These are phyloP conservation scores for Tylochromis polylepis DNA, from an alignment of 2,113 vertebrate genomes.

Conservation along the genomic window DNA sequence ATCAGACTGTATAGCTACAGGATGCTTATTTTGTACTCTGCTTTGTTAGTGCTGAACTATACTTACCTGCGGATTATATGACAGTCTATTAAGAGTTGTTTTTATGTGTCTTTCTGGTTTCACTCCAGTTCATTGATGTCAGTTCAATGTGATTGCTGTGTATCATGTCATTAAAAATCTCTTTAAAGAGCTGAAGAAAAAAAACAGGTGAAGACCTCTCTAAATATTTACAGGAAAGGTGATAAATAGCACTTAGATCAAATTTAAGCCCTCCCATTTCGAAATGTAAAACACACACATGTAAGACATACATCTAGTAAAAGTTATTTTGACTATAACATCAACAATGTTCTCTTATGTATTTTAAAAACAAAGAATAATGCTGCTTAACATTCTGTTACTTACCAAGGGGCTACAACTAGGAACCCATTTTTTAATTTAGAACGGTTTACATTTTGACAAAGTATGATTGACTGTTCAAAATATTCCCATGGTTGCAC, in stretches of 20 bases:
- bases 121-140: not conserved
- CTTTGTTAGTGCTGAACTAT: not conserved
- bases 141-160: not conserved
- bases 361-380: not conserved
- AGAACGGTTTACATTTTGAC: not conserved
- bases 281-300: not conserved
- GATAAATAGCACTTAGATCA: not conserved
- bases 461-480: not conserved
- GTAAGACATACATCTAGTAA: not conserved
- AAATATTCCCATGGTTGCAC: not conserved
- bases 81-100: not conserved
- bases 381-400: not conserved
- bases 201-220: not conserved
- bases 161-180: not conserved
- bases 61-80: not conserved
- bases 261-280: not conserved
- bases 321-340: not conserved
- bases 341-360: not conserved
- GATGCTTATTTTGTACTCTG: not conserved
- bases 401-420: not conserved
- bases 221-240: not conserved
- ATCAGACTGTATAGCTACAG: too few relatives aligned
- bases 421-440: not conserved
- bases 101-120: not conserved
- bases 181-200: not conserved